Evolutionary conservation across 2,113 vertebrate genomes (phyloP).

Genomic region (Brachypodius melanocephalos): DNA sequence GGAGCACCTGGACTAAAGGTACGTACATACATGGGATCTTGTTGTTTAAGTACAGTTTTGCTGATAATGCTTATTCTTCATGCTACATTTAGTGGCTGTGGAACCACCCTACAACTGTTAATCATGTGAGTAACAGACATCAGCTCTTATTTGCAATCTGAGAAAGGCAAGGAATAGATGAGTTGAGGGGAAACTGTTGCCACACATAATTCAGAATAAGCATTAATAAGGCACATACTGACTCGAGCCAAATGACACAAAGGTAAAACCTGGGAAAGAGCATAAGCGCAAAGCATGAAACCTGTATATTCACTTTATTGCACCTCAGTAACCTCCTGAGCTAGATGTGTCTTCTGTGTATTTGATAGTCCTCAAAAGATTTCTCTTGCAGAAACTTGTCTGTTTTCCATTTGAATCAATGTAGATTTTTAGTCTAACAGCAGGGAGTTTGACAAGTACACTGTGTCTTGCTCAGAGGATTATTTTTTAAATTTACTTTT

Average conservation of each 20-base stretch:
- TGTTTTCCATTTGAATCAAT: not conserved
- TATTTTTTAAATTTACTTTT: not conserved
- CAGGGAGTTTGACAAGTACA: not conserved
- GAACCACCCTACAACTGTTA: not conserved
- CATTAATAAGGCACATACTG: not conserved
- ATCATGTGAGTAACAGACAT: not conserved
- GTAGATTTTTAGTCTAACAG: not conserved
- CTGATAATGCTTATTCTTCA: not conserved
- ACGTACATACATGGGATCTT: conserved; percentile 69
- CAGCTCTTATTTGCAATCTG: not conserved
- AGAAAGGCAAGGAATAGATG: not conserved
- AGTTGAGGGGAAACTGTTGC: not conserved
- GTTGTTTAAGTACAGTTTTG: not conserved
- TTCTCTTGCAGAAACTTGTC: not conserved
- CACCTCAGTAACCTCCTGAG: not conserved
- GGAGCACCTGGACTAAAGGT: conserved; percentile 88
- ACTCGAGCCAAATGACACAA: not conserved
- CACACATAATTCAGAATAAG: not conserved
- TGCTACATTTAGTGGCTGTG: not conserved
- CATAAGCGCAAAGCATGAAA: not conserved
- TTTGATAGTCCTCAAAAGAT: not conserved
- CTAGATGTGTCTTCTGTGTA: not conserved
- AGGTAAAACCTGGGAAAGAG: not conserved
- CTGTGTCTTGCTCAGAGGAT: not conserved
- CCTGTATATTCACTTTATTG: not conserved